These are phyloP conservation scores for Schizothorax lantsangensis DNA, from an alignment of 2,797 vertebrate genomes.

Conservation along the genomic window DNA sequence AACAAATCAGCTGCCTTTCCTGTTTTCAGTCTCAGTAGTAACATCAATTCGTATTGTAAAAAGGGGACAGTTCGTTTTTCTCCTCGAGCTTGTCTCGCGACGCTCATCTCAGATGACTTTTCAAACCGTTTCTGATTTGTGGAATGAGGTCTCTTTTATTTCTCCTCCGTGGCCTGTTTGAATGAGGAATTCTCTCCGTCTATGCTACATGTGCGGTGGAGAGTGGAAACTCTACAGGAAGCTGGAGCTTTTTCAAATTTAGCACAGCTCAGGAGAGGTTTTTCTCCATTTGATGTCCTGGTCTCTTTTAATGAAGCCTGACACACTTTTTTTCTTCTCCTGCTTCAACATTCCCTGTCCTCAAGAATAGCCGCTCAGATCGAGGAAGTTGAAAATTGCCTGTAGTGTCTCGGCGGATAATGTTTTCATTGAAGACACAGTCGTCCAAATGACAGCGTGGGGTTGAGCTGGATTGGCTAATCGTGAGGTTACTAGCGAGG, in stretches of 20 bases:
- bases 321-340: slow-evolving; percentile 38
- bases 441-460: background rate
- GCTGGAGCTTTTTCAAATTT: slow-evolving; percentile 40
- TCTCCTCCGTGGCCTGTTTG: slow-evolving; percentile 44
- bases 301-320: slow-evolving; percentile 60
- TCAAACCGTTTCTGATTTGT: slow-evolving; percentile 46
- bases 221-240: slow-evolving; percentile 34
- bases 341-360: slow-evolving; percentile 37
- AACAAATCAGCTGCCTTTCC: slow-evolving; percentile 34
- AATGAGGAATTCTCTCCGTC: slow-evolving; percentile 23
- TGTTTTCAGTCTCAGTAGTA: slow-evolving; percentile 18
- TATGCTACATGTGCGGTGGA: slow-evolving; percentile 17
- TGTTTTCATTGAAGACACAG: slow-evolving; percentile 53
- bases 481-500: background rate
- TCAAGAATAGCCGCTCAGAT: slow-evolving; percentile 62
- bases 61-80: slow-evolving; percentile 13
- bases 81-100: background rate
- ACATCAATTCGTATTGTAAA: slow-evolving; percentile 18
- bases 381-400: slow-evolving; percentile 63
- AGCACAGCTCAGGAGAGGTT: slow-evolving; percentile 52
- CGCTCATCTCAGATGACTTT: slow-evolving; percentile 39
- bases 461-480: slow-evolving; percentile 25
- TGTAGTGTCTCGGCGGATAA: slow-evolving; percentile 61
- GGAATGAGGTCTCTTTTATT: slow-evolving; percentile 36
- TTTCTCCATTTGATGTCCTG: slow-evolving; percentile 47